Evolutionary conservation across 2,797 vertebrate genomes (phyloP), one percentile per base, ranked within the genome.

Genomic region (Dermochelys coriacea): DNA sequence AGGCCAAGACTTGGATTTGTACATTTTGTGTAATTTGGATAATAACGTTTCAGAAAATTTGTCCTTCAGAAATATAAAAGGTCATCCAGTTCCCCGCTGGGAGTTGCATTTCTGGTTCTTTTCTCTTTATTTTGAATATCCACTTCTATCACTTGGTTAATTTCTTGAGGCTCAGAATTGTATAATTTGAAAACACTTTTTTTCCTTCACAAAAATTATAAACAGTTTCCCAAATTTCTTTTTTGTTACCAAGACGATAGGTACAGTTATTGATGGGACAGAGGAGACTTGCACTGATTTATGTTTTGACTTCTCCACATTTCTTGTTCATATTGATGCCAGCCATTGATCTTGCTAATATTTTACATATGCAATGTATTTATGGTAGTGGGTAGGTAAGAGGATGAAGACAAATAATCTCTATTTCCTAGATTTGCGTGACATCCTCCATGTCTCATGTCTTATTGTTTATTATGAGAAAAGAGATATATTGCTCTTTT

Each of bases 1-100:
- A 80, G 84, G 91, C 92, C 96, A 96, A 91, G 82, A 93, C 80
- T 68, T 95, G 92, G 80, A 94, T 95, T 77, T 87, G 80, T 86
- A 49, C 0, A 0, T 78, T 77, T 93, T 97, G 95, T 95, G 74
- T 95, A 96, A 95, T 71, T 96, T 97, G 96, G 96, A 98, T 54
- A 84, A 31, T 50, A 54, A 90, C 55, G 34, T 84, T 86, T 84
- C 64, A 95, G 96, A 94, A 96, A 96, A 95, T 93, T 88, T 93
- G 88, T 21, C 80, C 92, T 85, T 83, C 71, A 90, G 82, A 71
- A 95, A 83, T 80, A 95, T 78, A 95, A 96, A 95, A 90, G 93
- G 77, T 91, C 93, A 96, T 87, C 87, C 94, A 95, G 18, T 78
- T 93, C 91, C 84, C 88, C 93, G 29, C 90, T 87, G 93, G 71